Evolutionary conservation across 2,797 vertebrate genomes (phyloP), one percentile per base, ranked within the genome.

Genomic region (Lateolabrax maculatus): DNA sequence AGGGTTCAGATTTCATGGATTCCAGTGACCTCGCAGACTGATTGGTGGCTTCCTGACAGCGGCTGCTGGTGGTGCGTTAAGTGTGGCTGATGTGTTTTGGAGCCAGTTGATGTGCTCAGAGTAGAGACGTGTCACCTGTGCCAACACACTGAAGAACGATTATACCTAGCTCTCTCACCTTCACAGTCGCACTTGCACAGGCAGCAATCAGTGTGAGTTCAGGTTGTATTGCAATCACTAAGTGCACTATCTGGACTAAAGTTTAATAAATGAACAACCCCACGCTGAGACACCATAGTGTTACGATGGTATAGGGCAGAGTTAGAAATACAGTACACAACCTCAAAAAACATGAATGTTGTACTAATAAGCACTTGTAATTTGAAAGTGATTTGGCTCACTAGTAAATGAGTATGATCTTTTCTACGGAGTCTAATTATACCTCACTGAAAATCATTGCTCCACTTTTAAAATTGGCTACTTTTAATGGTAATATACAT

Each of bases 51-150:
- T 77, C 60, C 75, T 75, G 85, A 79, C 71, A 49, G 74, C 16
- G 60, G 71, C 78, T 86, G 80, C 52, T 80, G 73, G 62, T 8
- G 63, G 76, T 58, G 81, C 39, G 46, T 91, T 84, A 86, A 84
- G 80, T 64, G 78, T 69, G 71, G 74, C 82, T 56, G 0, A 6
- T 62, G 74, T 82, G 87, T 87, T 85, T 87, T 79, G n/a, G 57
- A 86, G 85, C 87, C 86, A 82, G 77, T 62, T 70, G 80, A 88
- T 77, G 79, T 89, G 85, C 71, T 81, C 61, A 56, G 69, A 80
- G 68, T 58, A 68, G 61, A 57, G 72, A 70, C 73, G 77, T 75
- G 64, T 87, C 80, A 85, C 84, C 83, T 90, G 77, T 61, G 58
- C 56, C 72, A 34, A 76, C 81, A 81, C 67, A 49, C 56, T 62